Evolutionary conservation across 2,797 vertebrate species (phyloP), one percentile per base, ranked within the genome.

Genomic region (Fistularia tabacaria): DNA sequence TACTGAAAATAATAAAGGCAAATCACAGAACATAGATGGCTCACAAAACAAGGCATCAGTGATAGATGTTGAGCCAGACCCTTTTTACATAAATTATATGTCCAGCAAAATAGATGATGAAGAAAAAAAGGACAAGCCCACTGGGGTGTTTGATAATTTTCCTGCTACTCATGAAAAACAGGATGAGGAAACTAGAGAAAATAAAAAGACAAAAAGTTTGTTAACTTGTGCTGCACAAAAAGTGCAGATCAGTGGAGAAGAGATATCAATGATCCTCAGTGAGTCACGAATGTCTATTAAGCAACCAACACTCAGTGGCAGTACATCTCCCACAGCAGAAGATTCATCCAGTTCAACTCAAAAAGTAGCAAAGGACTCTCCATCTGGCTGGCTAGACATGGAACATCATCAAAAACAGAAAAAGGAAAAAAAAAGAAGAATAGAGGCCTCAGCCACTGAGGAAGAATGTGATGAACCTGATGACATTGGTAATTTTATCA

Each of bases 401-500:
- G 91, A 92, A 56, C 72, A 87, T 43, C 57, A 38, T 56, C 78
- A 61, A 8, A 80, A 78, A 62, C 73, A 68, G 46, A 90, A 83
- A 57, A 89, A 60, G 14, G 69, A 70, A 45, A 76, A 71, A 61
- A 83, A 70, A 40, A 85, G 69, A 68, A 77, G 66, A 41, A 64
- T 85, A 10, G 82, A 90, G 0, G 43, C 79, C 8, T 92, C 93
- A 41, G 62, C 73, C 37, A 93, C 91, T 47, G 91, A 92, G 0
- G 93, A 94, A 1, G 80, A 82, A 42, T 51, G 85, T 55, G 84
- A 90, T 42, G 93, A 98, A 9, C 84, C 90, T 0, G 89, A 92
- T 0, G 91, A 95, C 66, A 88, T 93, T 75, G 89, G 94, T 15
- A 87, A 93, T 58, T 98, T 99, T 71, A 90, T 96, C 8, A 92